Percentiles rank a stretch among this genome's conserved stretches.
Evolutionary conservation across 2,113 vertebrate genomes (phyloP).

Genomic region (Nothobranchius furzeri): DNA sequence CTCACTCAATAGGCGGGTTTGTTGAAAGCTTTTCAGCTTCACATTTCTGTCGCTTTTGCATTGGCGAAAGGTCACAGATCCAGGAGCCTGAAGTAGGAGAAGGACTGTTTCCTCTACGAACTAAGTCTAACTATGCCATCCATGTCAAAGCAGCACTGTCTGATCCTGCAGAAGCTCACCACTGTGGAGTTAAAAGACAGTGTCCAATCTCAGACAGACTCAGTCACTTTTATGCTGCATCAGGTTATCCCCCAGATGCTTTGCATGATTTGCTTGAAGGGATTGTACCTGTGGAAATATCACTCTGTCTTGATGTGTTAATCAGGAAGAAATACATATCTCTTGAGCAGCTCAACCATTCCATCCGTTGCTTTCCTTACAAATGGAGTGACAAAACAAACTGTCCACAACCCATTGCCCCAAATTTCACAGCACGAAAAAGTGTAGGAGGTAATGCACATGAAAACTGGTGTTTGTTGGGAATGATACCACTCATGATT

Average conservation of each 20-base stretch:
- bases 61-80: neutral
- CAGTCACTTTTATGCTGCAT: constrained; percentile 18
- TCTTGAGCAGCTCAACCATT: too few relatives aligned
- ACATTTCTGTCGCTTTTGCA: constrained; percentile 4
- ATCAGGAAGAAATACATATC: too few relatives aligned
- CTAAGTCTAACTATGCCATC: neutral
- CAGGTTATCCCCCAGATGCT: constrained; percentile 29
- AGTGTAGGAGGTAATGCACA: too few relatives aligned
- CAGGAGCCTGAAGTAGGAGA: too few relatives aligned
- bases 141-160: constrained; percentile 8
- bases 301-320: constrained; percentile 12
- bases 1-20: constrained; percentile 11
- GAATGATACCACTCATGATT: too few relatives aligned
- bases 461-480: too few relatives aligned
- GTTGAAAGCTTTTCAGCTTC: constrained; percentile 9
- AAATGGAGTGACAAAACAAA: too few relatives aligned
- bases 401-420: too few relatives aligned
- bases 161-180: neutral
- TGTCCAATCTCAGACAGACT: constrained; percentile 5
- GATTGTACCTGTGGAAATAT: constrained; percentile 9
- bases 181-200: constrained; percentile 10
- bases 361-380: too few relatives aligned
- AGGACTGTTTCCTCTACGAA: constrained; percentile 5
- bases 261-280: constrained; percentile 23
- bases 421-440: too few relatives aligned